Evolutionary conservation across 2,888 invertebrate genomes (phyloP), one percentile per base, ranked within the genome.

Genomic region (Troglohyphantes excavatus): DNA sequence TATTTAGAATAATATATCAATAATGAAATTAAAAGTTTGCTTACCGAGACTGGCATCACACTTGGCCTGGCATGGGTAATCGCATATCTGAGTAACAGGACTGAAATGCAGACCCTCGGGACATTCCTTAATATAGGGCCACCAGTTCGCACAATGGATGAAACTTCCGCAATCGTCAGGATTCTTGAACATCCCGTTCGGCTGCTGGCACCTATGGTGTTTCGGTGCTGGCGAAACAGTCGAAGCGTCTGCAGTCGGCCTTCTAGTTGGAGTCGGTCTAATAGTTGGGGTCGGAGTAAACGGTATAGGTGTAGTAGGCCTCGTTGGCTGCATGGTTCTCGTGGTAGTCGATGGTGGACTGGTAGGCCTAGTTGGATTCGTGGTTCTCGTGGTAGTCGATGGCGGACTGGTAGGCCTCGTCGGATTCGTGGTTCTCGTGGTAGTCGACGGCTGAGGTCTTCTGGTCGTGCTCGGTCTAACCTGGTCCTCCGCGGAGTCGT

Each of bases 161-260:
- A 89, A 91, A 0, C 17, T 82, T 11, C 83, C 53, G 23, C 91
- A 91, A 46, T 91, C 65, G 2, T 61, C 11, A 0, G 82, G 83
- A 82, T 91, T 75, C 27, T 78, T 84, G 19, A 90, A 91, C 13
- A 88, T 61, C n/a, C 90, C 91, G 26, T 75, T 79, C 6, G 17
- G 26, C 43, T 73, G n/a, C 2, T 83, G 79, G 39, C 91, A 91
- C 43, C 13, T 39, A 26, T 21, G 72, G 11, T 21, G 26, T 33
- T 33, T 46, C 19, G 82, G 39, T 5, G 70, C 3, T 19, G 81
- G 33, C 9, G 78, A 9, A 29, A 46, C 21, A 11, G 86, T 67
- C 19, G 39, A 0, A 11, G 21, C 11, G 5, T 72, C 23, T 13
- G 53, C 53, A 43, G 72, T 19, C 9, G n/a, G 27, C 29, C 43